Base-by-base conservation (phyloP, 2,113 vertebrate species). In the Microtus pennsylvanicus region DNA sequence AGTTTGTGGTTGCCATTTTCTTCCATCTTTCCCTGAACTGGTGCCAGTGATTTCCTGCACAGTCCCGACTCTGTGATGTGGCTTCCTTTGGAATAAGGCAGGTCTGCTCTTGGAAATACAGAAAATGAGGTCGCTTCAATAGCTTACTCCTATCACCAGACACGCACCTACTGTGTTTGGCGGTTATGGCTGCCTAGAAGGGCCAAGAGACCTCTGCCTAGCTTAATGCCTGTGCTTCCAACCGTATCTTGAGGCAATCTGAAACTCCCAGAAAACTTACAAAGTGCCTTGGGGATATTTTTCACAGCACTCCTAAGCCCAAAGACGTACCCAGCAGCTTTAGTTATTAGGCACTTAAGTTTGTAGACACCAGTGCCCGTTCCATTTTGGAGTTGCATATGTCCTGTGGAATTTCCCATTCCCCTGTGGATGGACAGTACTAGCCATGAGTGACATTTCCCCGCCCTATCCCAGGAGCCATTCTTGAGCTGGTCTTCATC, bases 41-140 rank as follows among this genome's bases (percentile, higher is more conserved):
- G 7, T 33, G 16, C 35, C 0, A 35, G 14, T 0, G 4, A 33
- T 19, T n/a, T 4, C 78, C 50, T 77, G 35, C 1, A 0, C 1
- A 14, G 50, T 13, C 33, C 69, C 22, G 75, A 16, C 13, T 0
- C 0, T 0, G 55, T 3, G n/a, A 4, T 1, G 0, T 13, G 5
- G 1, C 1, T 58, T 76, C 26, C 90, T 96, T 75, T 33, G 12
- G 75, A 42, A 22, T 24, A 17, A 55, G 4, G 0, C 21, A 4
- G 0, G 0, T 19, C 38, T 52, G 3, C 76, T 55, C 0, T 2
- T 16, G 22, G 33, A 83, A 12, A 67, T 13, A 58, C 78, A 14
- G 19, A 16, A 2, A 7, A 47, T 63, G n/a, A 5, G 6, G n/a
- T 11, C 42, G 4, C 6, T 14, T 30, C 65, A 7, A 55, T 33